Base-by-base conservation (phyloP, 2,888 invertebrate species). In the Brachyopa scutellaris region DNA sequence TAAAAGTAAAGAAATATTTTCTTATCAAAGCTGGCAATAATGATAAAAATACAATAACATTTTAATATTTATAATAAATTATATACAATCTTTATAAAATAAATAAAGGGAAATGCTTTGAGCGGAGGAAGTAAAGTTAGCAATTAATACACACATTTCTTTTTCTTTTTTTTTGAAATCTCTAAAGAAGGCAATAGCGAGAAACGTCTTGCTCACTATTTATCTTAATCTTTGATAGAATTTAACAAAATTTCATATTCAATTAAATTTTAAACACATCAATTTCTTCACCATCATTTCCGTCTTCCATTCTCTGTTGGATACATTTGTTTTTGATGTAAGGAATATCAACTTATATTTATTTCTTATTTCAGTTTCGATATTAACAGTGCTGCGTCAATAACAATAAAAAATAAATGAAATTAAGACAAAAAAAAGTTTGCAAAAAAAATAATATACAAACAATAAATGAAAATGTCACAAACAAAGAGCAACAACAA, bases 11-110 rank as follows among this genome's bases (percentile, higher is more conserved):
- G 67, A 79, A 84, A 84, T 85, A 86, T 86, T 87, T 87, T 87
- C 87, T 86, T 87, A 87, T 85, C 85, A 85, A 86, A 86, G 84
- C 85, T 87, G 87, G 87, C 87, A 87, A 87, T 87, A 87, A 86
- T 86, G 86, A 86, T 85, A 85, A 85, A 84, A 72, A 76, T 72
- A 82, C 82, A 82, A 82, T 82, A 70, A 70, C 49, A 72, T 82
- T 82, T 77, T 72, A 80, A 72, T 72, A 82, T 82, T 82, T 72
- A 77, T 74, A 57, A 66, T 67, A 72, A 70, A 64, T 77, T 72
- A 77, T 82, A 77, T 59, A 77, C 82, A 77, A 77, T 40, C 77
- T 77, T 72, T 77, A 59, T 69, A 76, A 76, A 40, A 42, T 21
- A 40, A 26, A 26, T 15, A 62, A 53, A 45, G 15, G 8, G 31